These are phyloP conservation scores for Cyrtonyx montezumae DNA, from an alignment of 2,113 vertebrate genomes.

Conservation along the genomic window DNA sequence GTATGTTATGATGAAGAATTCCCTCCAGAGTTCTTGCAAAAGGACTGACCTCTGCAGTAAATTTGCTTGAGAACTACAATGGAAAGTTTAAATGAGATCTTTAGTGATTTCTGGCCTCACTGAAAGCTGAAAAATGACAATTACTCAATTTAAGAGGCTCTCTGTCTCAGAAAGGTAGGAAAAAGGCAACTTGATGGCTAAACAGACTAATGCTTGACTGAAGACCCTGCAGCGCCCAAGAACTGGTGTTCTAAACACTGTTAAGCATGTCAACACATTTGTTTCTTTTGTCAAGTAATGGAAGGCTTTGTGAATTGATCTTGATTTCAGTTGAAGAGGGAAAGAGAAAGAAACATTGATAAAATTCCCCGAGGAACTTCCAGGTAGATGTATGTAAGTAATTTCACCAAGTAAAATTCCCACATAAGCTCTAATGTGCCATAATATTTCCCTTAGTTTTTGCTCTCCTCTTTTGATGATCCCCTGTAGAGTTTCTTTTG, in stretches of 20 bases:
- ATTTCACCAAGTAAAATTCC: slow-evolving; percentile 59
- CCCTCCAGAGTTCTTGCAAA: slow-evolving; percentile 58
- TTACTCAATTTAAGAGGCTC: slow-evolving; percentile 71
- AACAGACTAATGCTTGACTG: background rate
- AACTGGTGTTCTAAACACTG: slow-evolving; percentile 19
- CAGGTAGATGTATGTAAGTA: slow-evolving; percentile 41
- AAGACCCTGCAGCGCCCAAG: background rate
- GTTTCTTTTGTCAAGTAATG: slow-evolving; percentile 28
- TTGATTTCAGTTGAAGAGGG: slow-evolving; percentile 45
- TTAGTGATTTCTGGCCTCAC: slow-evolving; percentile 73
- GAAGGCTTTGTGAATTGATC: slow-evolving; percentile 40
- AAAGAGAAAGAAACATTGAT: background rate
- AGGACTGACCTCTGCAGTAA: slow-evolving; percentile 49
- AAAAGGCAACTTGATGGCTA: slow-evolving; percentile 2
- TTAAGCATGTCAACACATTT: slow-evolving; percentile 45
- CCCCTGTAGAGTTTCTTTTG: background rate
- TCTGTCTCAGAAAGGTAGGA: slow-evolving; percentile 33
- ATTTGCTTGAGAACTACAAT: slow-evolving; percentile 69
- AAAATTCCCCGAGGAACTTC: slow-evolving; percentile 10
- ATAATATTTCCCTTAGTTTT: slow-evolving; percentile 14
- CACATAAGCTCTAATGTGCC: slow-evolving; percentile 44
- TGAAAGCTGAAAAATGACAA: slow-evolving; percentile 67
- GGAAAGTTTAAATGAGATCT: slow-evolving; percentile 71
- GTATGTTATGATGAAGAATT: slow-evolving; percentile 45
- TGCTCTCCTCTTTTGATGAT: background rate